Conservation (phyloP, 2,797 vertebrate species). For the Knipowitschia caucasica region DNA sequence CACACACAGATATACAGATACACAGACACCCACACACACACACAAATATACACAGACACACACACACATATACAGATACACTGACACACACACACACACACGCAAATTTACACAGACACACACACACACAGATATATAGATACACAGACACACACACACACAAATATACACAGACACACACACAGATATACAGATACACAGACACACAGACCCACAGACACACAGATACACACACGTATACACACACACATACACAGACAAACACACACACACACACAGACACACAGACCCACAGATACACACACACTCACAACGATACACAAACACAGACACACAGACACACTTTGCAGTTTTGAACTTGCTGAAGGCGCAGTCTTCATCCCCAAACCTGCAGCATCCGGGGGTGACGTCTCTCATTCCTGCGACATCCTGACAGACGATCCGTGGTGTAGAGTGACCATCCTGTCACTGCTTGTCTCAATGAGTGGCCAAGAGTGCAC, state of each 20-base stretch:
- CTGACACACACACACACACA: too few species aligned
- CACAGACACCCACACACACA: too few species aligned
- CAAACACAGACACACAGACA: background rate
- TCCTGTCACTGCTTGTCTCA: constrained; percentile 62
- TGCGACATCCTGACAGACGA: constrained; percentile 69
- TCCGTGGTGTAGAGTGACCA: constrained; percentile 56
- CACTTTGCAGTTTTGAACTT: background rate
- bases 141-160: background rate
- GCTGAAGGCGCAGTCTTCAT: constrained; percentile 36
- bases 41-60: background rate
- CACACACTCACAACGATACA: background rate
- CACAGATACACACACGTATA: background rate
- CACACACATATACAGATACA: background rate
- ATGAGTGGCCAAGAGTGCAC: background rate
- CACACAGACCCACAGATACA: background rate
- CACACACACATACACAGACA: background rate
- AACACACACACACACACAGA: background rate
- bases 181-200: background rate
- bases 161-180: background rate
- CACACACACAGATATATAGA: background rate
- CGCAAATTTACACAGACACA: background rate
- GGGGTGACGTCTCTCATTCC: constrained; percentile 63
- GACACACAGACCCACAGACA: background rate
- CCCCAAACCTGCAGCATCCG: constrained; percentile 47
- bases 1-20: too few species aligned